Percentiles rank a stretch among this genome's conserved stretches.
Evolutionary conservation across 2,888 invertebrate genomes (phyloP).

Genomic region (Cataglyphis rosenhaueri): DNA sequence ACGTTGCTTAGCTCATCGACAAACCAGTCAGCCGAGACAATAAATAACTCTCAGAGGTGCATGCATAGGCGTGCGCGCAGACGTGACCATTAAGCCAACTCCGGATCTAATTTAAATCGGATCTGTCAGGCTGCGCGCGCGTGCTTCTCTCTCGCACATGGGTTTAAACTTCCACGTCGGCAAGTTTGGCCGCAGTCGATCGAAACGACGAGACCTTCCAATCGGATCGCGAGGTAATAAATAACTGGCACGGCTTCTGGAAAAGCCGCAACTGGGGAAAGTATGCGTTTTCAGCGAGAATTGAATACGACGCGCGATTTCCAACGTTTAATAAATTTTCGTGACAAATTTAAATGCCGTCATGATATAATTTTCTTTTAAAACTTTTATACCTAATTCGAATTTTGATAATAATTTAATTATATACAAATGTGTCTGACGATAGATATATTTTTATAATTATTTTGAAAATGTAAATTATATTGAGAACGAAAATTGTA

Average conservation of each 20-base stretch:
- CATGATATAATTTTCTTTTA: background rate
- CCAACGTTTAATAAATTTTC: constrained; percentile 18
- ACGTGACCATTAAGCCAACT: constrained; percentile 52
- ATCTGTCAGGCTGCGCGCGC: constrained; percentile 51
- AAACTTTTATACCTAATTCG: background rate
- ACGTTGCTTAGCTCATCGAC: constrained; percentile 47
- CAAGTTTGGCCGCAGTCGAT: constrained; percentile 56
- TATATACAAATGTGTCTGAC: background rate
- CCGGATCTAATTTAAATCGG: constrained; percentile 61
- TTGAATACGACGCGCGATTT: constrained; percentile 39
- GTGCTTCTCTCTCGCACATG: constrained; percentile 6
- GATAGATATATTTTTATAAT: background rate
- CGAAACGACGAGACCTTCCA: constrained; percentile 51
- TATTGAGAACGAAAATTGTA: background rate
- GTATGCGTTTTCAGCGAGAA: constrained; percentile 24
- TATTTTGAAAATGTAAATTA: background rate
- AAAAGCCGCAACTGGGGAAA: constrained; percentile 45
- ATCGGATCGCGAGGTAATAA: constrained; percentile 51
- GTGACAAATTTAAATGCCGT: background rate
- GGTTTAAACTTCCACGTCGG: constrained; percentile 51
- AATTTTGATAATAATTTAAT: background rate
- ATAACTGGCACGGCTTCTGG: constrained; percentile 45
- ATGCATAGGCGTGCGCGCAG: constrained; percentile 46
- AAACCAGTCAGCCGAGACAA: constrained; percentile 40
- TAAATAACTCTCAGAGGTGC: constrained; percentile 48